These are phyloP conservation scores for Garra rufa DNA, from an alignment of 2,113 vertebrate species.

Conservation along the genomic window DNA sequence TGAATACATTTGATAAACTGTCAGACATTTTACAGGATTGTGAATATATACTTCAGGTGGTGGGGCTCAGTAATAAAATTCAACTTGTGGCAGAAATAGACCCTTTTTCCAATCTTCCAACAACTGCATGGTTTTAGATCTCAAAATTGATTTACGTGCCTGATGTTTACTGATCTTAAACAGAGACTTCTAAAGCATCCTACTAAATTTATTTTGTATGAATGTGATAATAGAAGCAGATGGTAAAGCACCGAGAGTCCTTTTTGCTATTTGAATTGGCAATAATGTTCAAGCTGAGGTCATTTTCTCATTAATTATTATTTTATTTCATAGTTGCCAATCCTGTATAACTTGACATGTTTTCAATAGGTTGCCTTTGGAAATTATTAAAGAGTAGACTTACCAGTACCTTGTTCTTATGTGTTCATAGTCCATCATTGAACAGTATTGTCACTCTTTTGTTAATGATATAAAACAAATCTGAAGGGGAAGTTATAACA, in stretches of 20 bases:
- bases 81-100: not conserved
- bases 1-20: constrained; percentile 19
- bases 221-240: not conserved
- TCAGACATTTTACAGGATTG: constrained; percentile 10
- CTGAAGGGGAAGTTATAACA: not conserved
- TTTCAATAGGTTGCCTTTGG: constrained; percentile 45
- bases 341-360: constrained; percentile 53
- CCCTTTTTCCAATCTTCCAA: not conserved
- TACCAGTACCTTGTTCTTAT: constrained; percentile 17
- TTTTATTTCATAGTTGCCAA: constrained; percentile 55
- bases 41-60: not conserved
- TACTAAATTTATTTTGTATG: not conserved
- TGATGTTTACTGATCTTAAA: constrained; percentile 30
- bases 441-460: not conserved
- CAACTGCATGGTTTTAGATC: constrained; percentile 26
- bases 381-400: constrained; percentile 15
- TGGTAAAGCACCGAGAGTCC: not conserved
- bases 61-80: not conserved
- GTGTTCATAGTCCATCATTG: constrained; percentile 11
- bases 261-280: constrained; percentile 41
- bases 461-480: not conserved
- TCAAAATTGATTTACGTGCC: constrained; percentile 4
- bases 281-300: constrained; percentile 42
- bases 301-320: constrained; percentile 19
- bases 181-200: not conserved